A percentile compares a stretch with the other conserved stretches of the same genome.
Evolutionary conservation across 2,888 invertebrate species (phyloP).

Genomic region (Smittia aterrima): DNA sequence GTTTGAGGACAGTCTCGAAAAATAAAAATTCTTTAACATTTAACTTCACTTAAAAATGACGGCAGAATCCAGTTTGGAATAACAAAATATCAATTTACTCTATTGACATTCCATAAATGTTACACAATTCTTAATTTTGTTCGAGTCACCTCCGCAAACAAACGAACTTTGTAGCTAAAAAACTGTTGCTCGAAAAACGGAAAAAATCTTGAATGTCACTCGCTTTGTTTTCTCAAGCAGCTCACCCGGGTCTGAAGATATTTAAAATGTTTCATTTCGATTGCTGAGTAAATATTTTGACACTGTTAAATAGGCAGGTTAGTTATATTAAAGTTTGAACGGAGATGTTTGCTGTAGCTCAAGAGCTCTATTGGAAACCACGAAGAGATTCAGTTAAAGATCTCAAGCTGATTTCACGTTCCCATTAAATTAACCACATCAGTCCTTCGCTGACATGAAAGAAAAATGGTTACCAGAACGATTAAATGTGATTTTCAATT

Average conservation of each 20-base stretch:
- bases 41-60: background rate
- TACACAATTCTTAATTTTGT: background rate
- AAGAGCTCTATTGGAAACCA: background rate
- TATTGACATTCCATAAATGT: constrained; percentile 6
- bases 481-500: background rate
- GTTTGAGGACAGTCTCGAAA: background rate
- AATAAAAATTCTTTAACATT: background rate
- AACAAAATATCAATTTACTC: constrained; percentile 17
- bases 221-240: constrained; percentile 23
- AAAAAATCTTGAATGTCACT: constrained; percentile 5
- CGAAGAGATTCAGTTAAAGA: background rate
- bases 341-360: background rate
- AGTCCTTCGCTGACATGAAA: background rate
- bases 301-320: background rate
- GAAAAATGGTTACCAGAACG: background rate
- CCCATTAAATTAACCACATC: background rate
- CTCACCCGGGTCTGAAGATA: background rate
- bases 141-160: background rate
- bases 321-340: background rate
- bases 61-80: background rate
- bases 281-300: constrained; percentile 26
- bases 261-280: constrained; percentile 38
- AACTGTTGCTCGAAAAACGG: background rate
- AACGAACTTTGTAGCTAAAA: constrained; percentile 4
- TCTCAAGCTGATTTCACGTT: background rate